A percentile compares a stretch with the other conserved stretches of the same genome.
These are phyloP conservation scores for Diplogasteroides magnus DNA, from an alignment of 1,140 invertebrate species.

Conservation along the genomic window DNA sequence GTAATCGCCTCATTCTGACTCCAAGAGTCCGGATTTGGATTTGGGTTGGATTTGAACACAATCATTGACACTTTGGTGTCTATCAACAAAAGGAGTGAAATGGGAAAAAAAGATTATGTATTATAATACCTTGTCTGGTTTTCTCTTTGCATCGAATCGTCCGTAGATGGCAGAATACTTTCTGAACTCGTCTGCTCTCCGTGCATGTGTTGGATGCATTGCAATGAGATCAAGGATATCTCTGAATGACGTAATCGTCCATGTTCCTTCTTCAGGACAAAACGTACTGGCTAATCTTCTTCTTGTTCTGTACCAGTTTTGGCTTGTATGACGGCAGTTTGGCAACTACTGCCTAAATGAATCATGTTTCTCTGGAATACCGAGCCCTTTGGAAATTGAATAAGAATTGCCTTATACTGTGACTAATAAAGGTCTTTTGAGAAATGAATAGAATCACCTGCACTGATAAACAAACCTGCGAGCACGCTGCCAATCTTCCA, in stretches of 20 bases:
- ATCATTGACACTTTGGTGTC: no score
- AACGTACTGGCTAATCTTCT: conserved; percentile 69
- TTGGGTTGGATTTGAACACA: no score
- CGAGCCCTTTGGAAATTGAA: not conserved
- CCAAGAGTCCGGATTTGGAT: no score
- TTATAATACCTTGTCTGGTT: conserved; percentile 71
- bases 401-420: no score
- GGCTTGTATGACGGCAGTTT: conserved; percentile 56
- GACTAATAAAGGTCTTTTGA: no score
- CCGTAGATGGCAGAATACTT: conserved; percentile 95
- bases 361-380: not conserved
- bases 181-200: conserved; percentile 82
- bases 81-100: no score
- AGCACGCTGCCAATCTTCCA: conserved; percentile 7
- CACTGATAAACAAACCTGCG: no score
- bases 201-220: conserved; percentile 79
- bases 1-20: no score
- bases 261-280: no score
- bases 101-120: no score
- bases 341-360: not conserved
- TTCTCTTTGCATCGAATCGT: conserved; percentile 84
- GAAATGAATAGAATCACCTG: no score
- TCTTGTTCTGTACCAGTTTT: conserved; percentile 81
- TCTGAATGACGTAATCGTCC: no score
- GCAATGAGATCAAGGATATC: conserved; percentile 70